These are phyloP conservation scores for Axinella damicornis DNA, from an alignment of 37 sponge, comb jelly and placozoan genomes.

Conservation along the genomic window DNA sequence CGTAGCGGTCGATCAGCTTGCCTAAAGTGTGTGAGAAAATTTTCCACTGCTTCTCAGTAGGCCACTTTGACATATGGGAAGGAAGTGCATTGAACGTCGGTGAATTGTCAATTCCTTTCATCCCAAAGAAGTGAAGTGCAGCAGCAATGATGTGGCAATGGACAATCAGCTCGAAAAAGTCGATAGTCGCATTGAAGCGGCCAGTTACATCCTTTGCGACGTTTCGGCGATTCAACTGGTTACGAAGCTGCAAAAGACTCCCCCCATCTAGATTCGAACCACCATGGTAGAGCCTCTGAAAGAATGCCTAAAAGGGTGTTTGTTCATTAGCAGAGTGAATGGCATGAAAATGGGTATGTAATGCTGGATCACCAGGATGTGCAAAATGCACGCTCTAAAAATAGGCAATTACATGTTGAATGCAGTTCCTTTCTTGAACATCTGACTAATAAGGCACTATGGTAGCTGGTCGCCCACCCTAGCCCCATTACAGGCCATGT, in stretches of 20 bases:
- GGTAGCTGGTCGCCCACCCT: too few species aligned
- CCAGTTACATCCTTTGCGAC: background rate
- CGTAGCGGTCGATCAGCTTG: constrained; percentile 25
- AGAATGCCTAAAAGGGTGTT: background rate
- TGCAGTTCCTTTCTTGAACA: too few species aligned
- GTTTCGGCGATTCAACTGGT: constrained; percentile 6
- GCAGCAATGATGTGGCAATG: constrained; percentile 33
- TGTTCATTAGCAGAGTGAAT: too few species aligned
- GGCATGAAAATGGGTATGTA: too few species aligned
- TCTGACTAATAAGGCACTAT: too few species aligned
- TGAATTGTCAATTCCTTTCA: background rate
- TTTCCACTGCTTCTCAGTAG: constrained; percentile 19
- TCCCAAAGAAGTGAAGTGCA: constrained; percentile 23
- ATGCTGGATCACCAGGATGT: too few species aligned
- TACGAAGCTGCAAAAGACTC: constrained; percentile 34
- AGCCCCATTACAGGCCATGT: too few species aligned
- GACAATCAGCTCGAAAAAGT: constrained; percentile 13
- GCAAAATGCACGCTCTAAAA: too few species aligned
- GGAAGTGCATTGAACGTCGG: constrained; percentile 5
- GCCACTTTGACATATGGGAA: background rate
- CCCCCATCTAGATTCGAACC: constrained; percentile 17
- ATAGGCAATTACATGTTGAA: too few species aligned
- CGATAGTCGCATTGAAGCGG: constrained; percentile 1
- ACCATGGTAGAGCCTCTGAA: too few species aligned
- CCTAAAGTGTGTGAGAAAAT: background rate